Percentiles rank a stretch among this genome's conserved stretches.
phyloP scores from a whole-genome alignment of 2,113 vertebrate genomes.

The Copsychus sechellarum region DNA sequence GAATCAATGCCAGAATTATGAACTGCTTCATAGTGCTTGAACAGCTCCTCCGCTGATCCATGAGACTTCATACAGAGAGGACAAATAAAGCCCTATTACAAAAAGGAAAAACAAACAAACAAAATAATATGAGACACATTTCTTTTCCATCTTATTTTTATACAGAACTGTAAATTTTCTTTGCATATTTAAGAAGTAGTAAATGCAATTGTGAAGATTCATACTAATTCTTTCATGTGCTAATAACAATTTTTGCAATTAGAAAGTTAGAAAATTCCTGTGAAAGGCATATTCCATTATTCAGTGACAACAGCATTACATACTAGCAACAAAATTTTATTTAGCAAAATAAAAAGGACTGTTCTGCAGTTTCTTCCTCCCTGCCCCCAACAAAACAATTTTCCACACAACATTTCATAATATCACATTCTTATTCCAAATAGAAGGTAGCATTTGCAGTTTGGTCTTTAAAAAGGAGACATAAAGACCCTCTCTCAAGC shows the following conservation, averaged over 20 bases:
- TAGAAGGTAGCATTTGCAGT: neutral
- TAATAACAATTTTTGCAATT: neutral
- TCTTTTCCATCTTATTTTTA: neutral
- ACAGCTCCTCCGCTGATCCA: constrained; percentile 96
- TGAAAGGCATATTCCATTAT: neutral
- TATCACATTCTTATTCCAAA: neutral
- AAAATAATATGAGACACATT: neutral
- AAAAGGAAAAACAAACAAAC: neutral
- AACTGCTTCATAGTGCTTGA: constrained; percentile 95
- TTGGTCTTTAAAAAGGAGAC: neutral
- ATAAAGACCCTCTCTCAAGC: neutral
- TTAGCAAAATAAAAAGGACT: neutral
- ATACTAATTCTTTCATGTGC: neutral
- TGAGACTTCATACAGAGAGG: constrained; percentile 99
- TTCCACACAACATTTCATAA: neutral
- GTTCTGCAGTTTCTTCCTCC: neutral
- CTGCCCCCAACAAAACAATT: neutral
- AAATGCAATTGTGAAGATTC: neutral
- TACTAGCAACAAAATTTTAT: neutral
- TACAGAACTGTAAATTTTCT: neutral
- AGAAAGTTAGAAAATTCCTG: neutral
- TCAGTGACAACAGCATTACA: neutral
- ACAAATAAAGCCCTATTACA: constrained; percentile 94
- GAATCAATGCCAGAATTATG: constrained; percentile 89
- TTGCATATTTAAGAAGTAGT: neutral